Base-by-base conservation (phyloP, 1,140 invertebrate species). In the Trachelipus rathkii region DNA sequence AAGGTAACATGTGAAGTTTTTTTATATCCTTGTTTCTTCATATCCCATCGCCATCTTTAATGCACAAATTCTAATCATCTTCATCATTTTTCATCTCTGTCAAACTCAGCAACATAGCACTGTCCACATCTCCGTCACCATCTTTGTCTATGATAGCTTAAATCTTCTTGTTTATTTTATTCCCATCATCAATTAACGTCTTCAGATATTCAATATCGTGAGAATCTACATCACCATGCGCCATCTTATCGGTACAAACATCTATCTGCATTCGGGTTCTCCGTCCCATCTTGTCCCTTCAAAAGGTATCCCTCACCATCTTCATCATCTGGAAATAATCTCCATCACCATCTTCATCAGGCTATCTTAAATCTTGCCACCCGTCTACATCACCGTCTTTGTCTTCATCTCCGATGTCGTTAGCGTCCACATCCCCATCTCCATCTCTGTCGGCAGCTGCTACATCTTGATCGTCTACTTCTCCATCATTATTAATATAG, bases 111-210 rank as follows among this genome's bases (percentile, higher is more conserved):
- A 33, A 67, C 73, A 43, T 60, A 43, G 70, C 74, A 44, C 50
- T 71, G 13, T 71, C 69, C 11, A 74, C 72, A 45, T 74, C 77
- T 10, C 70, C 77, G 23, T 78, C 73, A 24, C 73, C 73, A 23
- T 78, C 77, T 7, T 46, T 71, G 60, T 78, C 77, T 21, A 72
- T 67, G 45, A 74, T 72, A n/a, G 70, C 53, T n/a, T 13, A 74
- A 60, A 23, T 81, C 80, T n/a, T 69, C 66, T 10, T 73, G 60
- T 81, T 77, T n/a, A 81, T n/a, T n/a, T n/a, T 75, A 33, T 79
- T 77, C 13, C 80, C 80, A 66, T 81, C 80, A 60, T 77, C 80
- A n/a, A 73, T 81, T 77, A 46, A 74, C 77, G 60, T 81, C 80
- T n/a, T 10, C 72, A 74, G 6, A 72, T 76, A n/a, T 10, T 75